Conservation (phyloP, 53 echinoderm and acorn worm genomes). For the Pentamera pediparva region DNA sequence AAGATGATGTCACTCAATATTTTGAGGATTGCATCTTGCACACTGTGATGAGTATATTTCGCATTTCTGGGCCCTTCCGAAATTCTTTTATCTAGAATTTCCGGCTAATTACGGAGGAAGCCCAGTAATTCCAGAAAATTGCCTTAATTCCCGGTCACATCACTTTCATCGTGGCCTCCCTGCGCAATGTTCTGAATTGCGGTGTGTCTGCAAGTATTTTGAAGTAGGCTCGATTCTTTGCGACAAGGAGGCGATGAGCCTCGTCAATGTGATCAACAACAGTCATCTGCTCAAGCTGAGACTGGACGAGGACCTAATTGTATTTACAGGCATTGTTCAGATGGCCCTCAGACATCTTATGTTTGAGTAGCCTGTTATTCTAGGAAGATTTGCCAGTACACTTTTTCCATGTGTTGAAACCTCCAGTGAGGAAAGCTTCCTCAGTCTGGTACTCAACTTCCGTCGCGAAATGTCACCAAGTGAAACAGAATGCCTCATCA, state of each 20-base stretch:
- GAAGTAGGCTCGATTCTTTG: neutral
- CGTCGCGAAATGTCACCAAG: slow-evolving; percentile 2
- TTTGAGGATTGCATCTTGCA: slow-evolving; percentile 35
- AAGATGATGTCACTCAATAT: slow-evolving; percentile 25
- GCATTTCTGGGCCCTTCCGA: slow-evolving; percentile 39
- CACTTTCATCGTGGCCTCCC: slow-evolving; percentile 6
- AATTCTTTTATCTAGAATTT: slow-evolving; percentile 15
- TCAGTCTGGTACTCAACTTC: neutral
- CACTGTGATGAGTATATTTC: slow-evolving; percentile 32
- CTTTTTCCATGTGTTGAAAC: slow-evolving; percentile 28
- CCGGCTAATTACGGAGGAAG: slow-evolving; percentile 10
- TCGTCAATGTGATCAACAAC: slow-evolving; percentile 10
- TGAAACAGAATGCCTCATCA: slow-evolving; percentile 4
- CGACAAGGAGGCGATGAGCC: slow-evolving; percentile 11
- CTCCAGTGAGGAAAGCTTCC: neutral
- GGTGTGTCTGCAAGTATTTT: slow-evolving; percentile 16
- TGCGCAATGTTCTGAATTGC: slow-evolving; percentile 20
- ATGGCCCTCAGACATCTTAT: slow-evolving; percentile 22
- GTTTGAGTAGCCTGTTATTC: slow-evolving; percentile 18
- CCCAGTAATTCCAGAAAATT: neutral
- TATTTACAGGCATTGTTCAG: slow-evolving; percentile 14
- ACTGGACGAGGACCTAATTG: slow-evolving; percentile 19
- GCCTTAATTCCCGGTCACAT: neutral
- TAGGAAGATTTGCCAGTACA: neutral
- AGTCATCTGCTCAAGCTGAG: slow-evolving; percentile 1